Percentiles rank a stretch among this genome's conserved stretches.
Conservation (phyloP, 92 coral and sea anemone species). For the Desmophyllum pertusum region DNA sequence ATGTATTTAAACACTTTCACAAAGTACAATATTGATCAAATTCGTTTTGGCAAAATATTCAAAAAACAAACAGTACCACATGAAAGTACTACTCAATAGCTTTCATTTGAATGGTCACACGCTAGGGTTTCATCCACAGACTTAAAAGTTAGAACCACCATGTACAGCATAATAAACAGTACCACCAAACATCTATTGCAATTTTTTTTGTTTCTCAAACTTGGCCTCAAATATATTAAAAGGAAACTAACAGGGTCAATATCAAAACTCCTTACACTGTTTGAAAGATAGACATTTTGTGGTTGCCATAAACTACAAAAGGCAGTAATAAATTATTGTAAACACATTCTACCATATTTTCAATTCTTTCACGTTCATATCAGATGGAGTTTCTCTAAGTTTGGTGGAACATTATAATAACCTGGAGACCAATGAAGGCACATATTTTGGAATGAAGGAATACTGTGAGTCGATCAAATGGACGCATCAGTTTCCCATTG, state of each 20-base stretch:
- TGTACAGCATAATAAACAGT: neutral
- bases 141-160: neutral
- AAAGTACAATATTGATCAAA: neutral
- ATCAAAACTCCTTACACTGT: neutral
- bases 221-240: neutral
- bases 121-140: neutral
- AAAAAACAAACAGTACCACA: no score
- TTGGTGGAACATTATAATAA: constrained; percentile 49
- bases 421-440: constrained; percentile 79
- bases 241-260: no score
- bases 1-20: neutral
- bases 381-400: constrained; percentile 41
- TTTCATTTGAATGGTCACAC: neutral
- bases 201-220: no score
- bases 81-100: neutral
- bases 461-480: constrained; percentile 95
- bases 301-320: neutral
- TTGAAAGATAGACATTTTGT: neutral
- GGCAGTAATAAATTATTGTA: neutral
- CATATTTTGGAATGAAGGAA: constrained; percentile 96
- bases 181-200: neutral
- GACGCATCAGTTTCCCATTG: constrained; percentile 98
- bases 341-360: neutral
- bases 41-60: neutral
- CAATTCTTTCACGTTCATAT: neutral